These are phyloP conservation scores for Sander vitreus DNA, from an alignment of 2,113 vertebrate genomes.

Conservation along the genomic window DNA sequence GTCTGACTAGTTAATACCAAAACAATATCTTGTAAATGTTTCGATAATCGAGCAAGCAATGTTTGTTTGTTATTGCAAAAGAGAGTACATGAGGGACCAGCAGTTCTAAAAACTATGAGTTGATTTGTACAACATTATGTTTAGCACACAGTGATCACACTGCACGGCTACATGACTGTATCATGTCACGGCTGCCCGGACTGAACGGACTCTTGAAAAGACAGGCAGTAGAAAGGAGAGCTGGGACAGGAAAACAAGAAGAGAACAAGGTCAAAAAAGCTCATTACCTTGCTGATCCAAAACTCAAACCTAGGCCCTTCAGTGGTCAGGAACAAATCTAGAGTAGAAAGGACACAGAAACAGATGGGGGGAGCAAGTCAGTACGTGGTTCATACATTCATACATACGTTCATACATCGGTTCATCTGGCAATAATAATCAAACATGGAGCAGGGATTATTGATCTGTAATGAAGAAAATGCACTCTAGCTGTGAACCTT, in stretches of 20 bases:
- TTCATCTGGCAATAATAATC: constrained; percentile 22
- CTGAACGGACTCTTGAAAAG: neutral
- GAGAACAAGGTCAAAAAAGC: neutral
- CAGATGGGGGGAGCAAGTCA: constrained; percentile 1
- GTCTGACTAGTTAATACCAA: no score
- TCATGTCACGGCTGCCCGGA: neutral
- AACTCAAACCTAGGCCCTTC: constrained; percentile 62
- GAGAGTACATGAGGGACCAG: no score
- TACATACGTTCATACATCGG: no score
- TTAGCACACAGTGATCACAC: neutral
- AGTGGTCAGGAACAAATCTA: constrained; percentile 81
- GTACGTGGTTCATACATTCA: no score
- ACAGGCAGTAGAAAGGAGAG: neutral
- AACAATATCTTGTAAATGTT: no score
- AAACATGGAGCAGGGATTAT: neutral
- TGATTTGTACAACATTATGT: neutral
- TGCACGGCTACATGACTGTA: neutral
- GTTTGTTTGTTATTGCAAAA: neutral
- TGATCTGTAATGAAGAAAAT: neutral
- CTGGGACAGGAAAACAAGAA: neutral
- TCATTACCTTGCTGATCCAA: constrained; percentile 79
- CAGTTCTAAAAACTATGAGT: neutral
- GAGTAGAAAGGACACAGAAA: constrained; percentile 6
- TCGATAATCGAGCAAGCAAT: neutral
- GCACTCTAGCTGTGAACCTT: neutral